Evolutionary conservation across 2,888 invertebrate species (phyloP), one percentile per base, ranked within the genome.

Genomic region (Pteria penguin): DNA sequence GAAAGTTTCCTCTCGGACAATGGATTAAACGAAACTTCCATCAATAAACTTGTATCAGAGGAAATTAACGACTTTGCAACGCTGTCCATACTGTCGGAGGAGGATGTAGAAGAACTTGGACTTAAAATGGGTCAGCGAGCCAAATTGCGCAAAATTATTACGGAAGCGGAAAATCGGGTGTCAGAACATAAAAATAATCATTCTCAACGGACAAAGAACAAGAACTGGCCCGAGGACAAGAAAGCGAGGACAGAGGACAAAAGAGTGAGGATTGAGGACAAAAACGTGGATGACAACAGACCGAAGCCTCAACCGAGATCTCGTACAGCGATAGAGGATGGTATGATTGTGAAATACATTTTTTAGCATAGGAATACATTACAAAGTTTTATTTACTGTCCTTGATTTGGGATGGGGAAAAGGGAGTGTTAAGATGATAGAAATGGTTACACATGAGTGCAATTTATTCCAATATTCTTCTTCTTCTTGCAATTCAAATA

Each of bases 11-110:
- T 72, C 2, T 54, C 33, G 5, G 14, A 29, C 8, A 68, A 68
- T 57, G 68, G 68, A n/a, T 24, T 72, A 58, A 65, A 65, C 14
- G 67, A 66, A 45, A 26, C 31, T 3, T 58, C 66, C 3, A 66
- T 73, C 14, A 52, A 60, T 8, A 73, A 36, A 31, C n/a, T 67
- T 58, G n/a, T 58, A 18, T 18, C 31, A 22, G 45, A 66, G n/a
- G 73, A 73, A 29, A 52, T 73, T 24, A 18, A 55, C 11, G 57
- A 68, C 57, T 22, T 68, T 14, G 29, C 45, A 24, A 68, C 68
- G 4, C 26, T 68, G 5, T 33, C 14, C n/a, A 55, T 68, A 29
- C 57, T 68, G 18, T 57, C 32, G 31, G 57, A 68, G n/a, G 33
- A 68, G 2, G 68, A 68, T 33, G 31, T 68, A 3, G 68, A 68